phyloP scores from a whole-genome alignment of 2,797 vertebrate species.

The Gobio occitaniae region DNA sequence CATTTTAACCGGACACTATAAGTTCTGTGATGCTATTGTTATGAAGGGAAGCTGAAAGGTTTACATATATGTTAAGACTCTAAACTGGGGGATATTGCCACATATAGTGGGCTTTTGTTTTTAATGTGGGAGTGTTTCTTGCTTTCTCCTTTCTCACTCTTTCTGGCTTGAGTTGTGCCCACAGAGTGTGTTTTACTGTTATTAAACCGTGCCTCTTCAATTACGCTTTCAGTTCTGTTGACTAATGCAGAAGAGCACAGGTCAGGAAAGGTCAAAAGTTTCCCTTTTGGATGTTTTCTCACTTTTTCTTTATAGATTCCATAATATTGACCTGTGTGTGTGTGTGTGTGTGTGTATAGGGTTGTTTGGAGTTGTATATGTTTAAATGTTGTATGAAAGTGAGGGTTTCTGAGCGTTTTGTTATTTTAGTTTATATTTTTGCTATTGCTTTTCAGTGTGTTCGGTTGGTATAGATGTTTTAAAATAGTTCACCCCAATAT shows the following conservation, averaged over 20 bases:
- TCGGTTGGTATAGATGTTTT: slow-evolving; percentile 27
- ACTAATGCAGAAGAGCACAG: slow-evolving; percentile 49
- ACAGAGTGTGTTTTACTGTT: slow-evolving; percentile 43
- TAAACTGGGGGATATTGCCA: slow-evolving; percentile 11
- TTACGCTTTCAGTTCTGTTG: slow-evolving; percentile 61
- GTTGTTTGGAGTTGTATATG: slow-evolving; percentile 26
- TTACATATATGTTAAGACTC: slow-evolving; percentile 51
- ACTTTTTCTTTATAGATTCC: slow-evolving; percentile 16
- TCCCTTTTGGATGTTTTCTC: slow-evolving; percentile 26
- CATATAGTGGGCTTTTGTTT: neutral
- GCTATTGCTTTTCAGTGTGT: slow-evolving; percentile 16
- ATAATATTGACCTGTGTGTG: slow-evolving; percentile 7
- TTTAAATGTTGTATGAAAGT: slow-evolving; percentile 25
- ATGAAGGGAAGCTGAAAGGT: slow-evolving; percentile 27
- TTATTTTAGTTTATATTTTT: slow-evolving; percentile 2
- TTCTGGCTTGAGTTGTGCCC: slow-evolving; percentile 40
- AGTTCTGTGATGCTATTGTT: slow-evolving; percentile 57
- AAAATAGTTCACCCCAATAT: neutral
- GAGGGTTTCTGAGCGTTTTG: slow-evolving; percentile 18
- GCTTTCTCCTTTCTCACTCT: slow-evolving; percentile 11
- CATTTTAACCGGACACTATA: slow-evolving; percentile 47
- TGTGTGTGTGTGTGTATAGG: slow-evolving; percentile 9
- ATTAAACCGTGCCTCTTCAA: slow-evolving; percentile 3
- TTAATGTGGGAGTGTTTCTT: slow-evolving; percentile 51
- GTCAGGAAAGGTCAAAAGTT: slow-evolving; percentile 63